Base-by-base conservation (phyloP, 2,888 invertebrate genomes). In the Unio delphinus region DNA sequence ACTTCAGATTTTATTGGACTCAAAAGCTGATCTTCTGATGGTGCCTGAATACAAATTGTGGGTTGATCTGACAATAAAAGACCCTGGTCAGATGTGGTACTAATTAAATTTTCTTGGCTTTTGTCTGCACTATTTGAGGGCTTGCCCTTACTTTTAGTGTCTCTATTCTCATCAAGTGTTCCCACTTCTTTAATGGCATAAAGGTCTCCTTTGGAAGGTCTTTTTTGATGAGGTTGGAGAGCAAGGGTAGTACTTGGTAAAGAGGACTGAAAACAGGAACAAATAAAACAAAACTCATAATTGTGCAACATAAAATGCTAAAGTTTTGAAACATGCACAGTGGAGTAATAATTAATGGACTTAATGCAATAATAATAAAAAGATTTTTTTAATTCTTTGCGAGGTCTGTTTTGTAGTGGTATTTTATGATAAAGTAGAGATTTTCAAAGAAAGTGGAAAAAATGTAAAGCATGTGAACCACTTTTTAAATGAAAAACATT, bases 251-350 rank as follows among this genome's bases (percentile, higher is more conserved):
- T 68, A 70, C 68, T 75, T 66, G 78, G 73, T 65, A 79, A 78
- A 67, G 79, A 73, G 34, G 77, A 78, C 81, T 81, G 82, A 78
- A 81, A 79, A 79, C 76, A 80, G 68, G 70, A 73, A 74, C 72
- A 74, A 77, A 60, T 76, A 78, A 69, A 81, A 79, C 61, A 69
- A 78, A 74, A 66, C 63, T 61, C 68, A 11, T 45, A 45, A 45
- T 45, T 45, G 45, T 45, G 45, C 15, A 45, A 45, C 45, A 45
- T 2, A 60, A 23, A n/a, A 58, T 58, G n/a, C 58, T n/a, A 58
- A 3, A 58, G 3, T 20, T 58, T 17, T 58, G 18, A 20, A 15
- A 58, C 26, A 58, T 15, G 17, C 58, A 58, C 20, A 58, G 8
- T n/a, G 58, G 58, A 15, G 26, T 23, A 58, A n/a, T 58, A 58